These are phyloP conservation scores for Eueremaeus valkanovi DNA, from an alignment of 2,888 invertebrate species.

Conservation along the genomic window DNA sequence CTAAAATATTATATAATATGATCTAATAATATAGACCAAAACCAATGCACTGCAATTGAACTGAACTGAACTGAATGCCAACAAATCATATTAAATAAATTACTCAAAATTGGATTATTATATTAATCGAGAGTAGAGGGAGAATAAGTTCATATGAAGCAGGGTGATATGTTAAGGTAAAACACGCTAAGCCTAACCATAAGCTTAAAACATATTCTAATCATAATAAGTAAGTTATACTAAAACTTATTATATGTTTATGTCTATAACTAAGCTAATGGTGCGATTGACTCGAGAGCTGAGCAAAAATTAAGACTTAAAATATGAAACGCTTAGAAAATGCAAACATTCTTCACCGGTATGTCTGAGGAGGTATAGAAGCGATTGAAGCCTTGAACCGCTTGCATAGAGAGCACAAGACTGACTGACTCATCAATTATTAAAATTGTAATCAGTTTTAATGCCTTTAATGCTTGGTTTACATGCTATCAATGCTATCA, in stretches of 20 bases:
- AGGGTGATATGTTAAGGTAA: too few relatives aligned
- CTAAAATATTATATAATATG: neutral
- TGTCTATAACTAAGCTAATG: neutral
- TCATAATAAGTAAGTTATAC: too few relatives aligned
- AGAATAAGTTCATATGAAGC: neutral
- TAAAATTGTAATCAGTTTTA: conserved; percentile 25
- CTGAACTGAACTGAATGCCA: neutral
- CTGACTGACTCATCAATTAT: conserved; percentile 2
- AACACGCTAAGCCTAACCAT: too few relatives aligned
- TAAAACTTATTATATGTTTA: too few relatives aligned
- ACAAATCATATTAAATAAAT: conserved; percentile 10
- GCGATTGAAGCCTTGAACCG: neutral
- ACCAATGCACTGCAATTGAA: too few relatives aligned
- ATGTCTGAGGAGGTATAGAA: neutral
- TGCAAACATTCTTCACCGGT: neutral
- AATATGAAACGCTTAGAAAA: neutral
- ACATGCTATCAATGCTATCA: neutral
- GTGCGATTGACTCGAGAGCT: neutral
- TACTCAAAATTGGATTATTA: conserved; percentile 6
- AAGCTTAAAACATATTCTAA: too few relatives aligned
- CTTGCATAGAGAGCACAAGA: neutral
- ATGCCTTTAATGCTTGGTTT: neutral
- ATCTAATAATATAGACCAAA: neutral
- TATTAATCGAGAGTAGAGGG: neutral
- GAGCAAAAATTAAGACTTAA: conserved; percentile 7